Evolutionary conservation across 2,113 vertebrate genomes (phyloP), one percentile per base, ranked within the genome.

Genomic region (Meriones unguiculatus): DNA sequence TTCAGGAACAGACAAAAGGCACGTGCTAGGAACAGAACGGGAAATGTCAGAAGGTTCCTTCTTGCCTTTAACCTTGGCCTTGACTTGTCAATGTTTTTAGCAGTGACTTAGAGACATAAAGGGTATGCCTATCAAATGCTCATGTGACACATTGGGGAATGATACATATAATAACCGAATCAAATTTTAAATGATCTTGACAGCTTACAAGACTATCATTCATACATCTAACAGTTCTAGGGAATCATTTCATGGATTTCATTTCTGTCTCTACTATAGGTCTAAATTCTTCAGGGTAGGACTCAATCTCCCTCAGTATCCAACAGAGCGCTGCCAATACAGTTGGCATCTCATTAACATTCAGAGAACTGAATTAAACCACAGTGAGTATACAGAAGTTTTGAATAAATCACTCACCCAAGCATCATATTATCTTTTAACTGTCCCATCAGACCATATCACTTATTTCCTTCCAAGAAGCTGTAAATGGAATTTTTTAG

Each of bases 111-210:
- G 84, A 94, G 88, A 91, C 65, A 85, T 87, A 95, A 98, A 97
- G 94, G 87, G 85, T 90, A 96, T 90, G 93, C 80, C 97, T 97
- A 97, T 97, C 97, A 97, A 92, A 88, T 87, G 84, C 59, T 95
- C 70, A 80, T 93, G 80, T 97, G 97, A 97, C 97, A 97, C 65
- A 94, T 90, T 84, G 77, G 95, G 70, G 87, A 90, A 97, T 95
- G 97, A 98, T 97, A 97, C 97, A 96, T 97, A 97, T 97, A 98
- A 97, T 96, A 97, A 96, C 94, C 96, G 95, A 97, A 98, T 97
- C 93, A 97, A 94, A 77, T 97, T 97, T 97, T 97, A 97, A 97
- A 95, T 92, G 90, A 97, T 97, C 96, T 88, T 97, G 97, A 98
- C 97, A 98, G 97, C 96, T 98, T 97, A 95, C 15, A 96, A 95